Evolutionary conservation across 2,113 vertebrate species (phyloP).

Genomic region (Sceloporus undulatus): DNA sequence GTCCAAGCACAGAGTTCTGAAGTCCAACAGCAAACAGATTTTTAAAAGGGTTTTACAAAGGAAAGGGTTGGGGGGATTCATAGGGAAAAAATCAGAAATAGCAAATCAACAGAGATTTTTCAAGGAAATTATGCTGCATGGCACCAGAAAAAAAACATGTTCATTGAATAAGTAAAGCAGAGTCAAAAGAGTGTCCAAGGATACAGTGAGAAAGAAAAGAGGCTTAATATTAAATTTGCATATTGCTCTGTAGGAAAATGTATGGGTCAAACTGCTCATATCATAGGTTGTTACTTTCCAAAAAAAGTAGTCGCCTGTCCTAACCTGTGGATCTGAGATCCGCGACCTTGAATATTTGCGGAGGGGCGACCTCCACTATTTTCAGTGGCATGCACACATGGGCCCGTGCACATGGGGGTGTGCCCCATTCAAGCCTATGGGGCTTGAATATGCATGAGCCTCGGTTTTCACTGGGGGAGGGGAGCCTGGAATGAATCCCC

Average conservation of each 20-base stretch:
- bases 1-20: fast-evolving
- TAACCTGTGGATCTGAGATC: no score
- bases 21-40: neutral
- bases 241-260: conserved; percentile 38
- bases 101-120: neutral
- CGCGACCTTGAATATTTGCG: no score
- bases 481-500: no score
- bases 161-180: neutral
- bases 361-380: no score
- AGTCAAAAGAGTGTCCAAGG: conserved; percentile 1
- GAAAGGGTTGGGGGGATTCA: neutral
- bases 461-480: no score
- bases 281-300: neutral
- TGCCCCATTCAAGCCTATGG: no score
- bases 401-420: no score
- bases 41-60: neutral
- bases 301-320: no score
- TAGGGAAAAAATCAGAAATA: neutral
- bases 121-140: conserved; percentile 16
- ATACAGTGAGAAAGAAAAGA: neutral
- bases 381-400: no score
- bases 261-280: neutral
- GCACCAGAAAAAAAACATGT: neutral
- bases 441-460: no score
- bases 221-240: conserved; percentile 17